phyloP scores from a whole-genome alignment of 1,140 invertebrate species.

The Trichonephila clavipes region DNA sequence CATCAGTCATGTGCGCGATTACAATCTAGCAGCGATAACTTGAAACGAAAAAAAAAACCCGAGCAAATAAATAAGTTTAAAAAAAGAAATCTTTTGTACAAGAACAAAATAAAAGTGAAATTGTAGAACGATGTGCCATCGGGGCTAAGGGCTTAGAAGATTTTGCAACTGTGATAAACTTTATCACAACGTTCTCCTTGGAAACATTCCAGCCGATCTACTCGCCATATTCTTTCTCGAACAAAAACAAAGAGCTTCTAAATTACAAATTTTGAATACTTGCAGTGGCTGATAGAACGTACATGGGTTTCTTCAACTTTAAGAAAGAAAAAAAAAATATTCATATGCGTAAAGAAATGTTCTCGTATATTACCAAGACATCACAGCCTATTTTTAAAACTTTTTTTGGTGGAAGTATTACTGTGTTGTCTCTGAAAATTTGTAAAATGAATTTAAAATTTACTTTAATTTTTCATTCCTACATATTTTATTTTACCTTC shows the following conservation, averaged over 20 bases:
- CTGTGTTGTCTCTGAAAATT: too few species aligned
- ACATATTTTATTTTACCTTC: too few species aligned
- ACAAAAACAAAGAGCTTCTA: constrained; percentile 26
- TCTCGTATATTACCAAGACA: too few species aligned
- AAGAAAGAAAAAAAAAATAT: not conserved
- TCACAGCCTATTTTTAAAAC: too few species aligned
- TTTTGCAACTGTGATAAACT: constrained; percentile 57
- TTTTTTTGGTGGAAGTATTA: too few species aligned
- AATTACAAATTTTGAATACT: constrained; percentile 38
- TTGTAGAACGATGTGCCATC: constrained; percentile 56
- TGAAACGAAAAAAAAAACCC: constrained; percentile 2
- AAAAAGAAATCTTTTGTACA: constrained; percentile 40
- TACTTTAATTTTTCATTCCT: too few species aligned
- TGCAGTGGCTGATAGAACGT: not conserved
- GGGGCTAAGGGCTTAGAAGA: constrained; percentile 22
- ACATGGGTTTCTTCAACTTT: not conserved
- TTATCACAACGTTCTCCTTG: constrained; percentile 59
- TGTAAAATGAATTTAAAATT: too few species aligned
- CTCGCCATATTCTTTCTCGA: constrained; percentile 35
- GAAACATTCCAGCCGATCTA: constrained; percentile 47
- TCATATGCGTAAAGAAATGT: too few species aligned
- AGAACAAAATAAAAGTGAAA: constrained; percentile 58
- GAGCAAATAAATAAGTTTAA: constrained; percentile 2
- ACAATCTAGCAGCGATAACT: constrained; percentile 58
- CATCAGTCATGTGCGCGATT: constrained; percentile 69